Evolutionary conservation across 1,140 invertebrate genomes (phyloP).

Genomic region (Panagrolaimus sp.): DNA sequence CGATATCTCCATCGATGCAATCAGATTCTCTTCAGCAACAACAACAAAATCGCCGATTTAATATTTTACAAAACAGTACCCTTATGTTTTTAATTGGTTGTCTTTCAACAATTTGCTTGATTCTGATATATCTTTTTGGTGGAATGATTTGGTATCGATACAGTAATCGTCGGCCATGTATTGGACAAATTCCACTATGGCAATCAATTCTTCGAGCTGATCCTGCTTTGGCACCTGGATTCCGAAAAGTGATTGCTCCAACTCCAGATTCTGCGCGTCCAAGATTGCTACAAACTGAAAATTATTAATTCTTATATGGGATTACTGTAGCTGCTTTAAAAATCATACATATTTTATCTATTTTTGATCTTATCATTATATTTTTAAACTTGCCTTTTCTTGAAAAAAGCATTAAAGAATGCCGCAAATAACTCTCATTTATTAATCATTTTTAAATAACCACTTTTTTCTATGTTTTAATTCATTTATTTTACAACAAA

Average conservation of each 20-base stretch:
- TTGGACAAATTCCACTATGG: background rate
- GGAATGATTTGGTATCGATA: slow-evolving; percentile 26
- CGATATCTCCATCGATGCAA: background rate
- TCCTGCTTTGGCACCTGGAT: slow-evolving; percentile 27
- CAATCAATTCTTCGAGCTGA: slow-evolving; percentile 27
- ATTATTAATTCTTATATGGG: no score
- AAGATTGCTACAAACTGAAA: background rate
- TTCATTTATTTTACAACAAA: no score
- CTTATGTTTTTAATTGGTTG: slow-evolving; percentile 31
- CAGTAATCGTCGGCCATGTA: background rate
- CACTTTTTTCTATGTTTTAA: no score
- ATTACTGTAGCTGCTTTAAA: no score
- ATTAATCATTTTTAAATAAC: no score
- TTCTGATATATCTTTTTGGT: slow-evolving; percentile 24
- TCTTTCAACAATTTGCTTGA: slow-evolving; percentile 24
- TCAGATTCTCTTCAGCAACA: background rate
- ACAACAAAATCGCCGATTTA: background rate
- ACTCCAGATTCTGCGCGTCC: slow-evolving; percentile 15
- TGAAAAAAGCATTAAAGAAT: no score
- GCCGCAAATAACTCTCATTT: no score
- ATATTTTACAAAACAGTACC: background rate
- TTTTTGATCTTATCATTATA: no score
- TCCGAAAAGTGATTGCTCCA: slow-evolving; percentile 27
- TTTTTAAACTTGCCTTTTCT: no score
- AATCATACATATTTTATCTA: no score